Evolutionary conservation across 1,140 invertebrate genomes (phyloP).

Genomic region (Conus ventricosus): DNA sequence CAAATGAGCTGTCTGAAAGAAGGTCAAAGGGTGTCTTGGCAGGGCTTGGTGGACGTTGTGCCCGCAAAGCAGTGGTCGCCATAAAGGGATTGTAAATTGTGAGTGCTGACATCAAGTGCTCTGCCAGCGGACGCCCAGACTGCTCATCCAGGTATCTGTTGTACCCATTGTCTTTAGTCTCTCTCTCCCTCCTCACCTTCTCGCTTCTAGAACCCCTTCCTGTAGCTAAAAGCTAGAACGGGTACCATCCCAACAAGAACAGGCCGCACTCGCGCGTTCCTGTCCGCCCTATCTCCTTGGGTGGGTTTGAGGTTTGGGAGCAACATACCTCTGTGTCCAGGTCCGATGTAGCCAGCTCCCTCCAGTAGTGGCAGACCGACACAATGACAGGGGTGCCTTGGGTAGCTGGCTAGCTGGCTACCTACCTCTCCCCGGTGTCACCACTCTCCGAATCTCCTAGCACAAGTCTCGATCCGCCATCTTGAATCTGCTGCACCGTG

Average conservation of each 20-base stretch:
- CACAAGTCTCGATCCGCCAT: neutral
- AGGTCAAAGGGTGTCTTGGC: constrained; percentile 17
- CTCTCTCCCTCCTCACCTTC: neutral
- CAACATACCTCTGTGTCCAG: neutral
- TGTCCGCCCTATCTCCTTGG: neutral
- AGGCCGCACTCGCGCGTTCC: neutral
- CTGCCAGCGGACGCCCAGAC: neutral
- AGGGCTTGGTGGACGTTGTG: neutral
- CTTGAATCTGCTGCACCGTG: constrained; percentile 11
- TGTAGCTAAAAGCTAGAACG: no score
- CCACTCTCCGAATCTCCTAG: neutral
- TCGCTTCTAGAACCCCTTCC: neutral
- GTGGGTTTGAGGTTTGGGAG: neutral
- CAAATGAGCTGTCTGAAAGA: constrained; percentile 11
- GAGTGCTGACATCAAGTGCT: neutral
- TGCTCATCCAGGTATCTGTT: constrained; percentile 3
- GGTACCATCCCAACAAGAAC: neutral
- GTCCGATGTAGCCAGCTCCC: neutral
- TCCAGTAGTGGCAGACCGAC: neutral
- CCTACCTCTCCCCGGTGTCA: no score
- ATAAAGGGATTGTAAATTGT: constrained; percentile 25
- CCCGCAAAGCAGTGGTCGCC: neutral
- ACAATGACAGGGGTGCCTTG: neutral
- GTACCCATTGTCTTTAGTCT: neutral
- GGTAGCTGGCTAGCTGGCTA: neutral